Conservation (phyloP, 2,888 invertebrate species). For the Deladenus siricidicola region DNA sequence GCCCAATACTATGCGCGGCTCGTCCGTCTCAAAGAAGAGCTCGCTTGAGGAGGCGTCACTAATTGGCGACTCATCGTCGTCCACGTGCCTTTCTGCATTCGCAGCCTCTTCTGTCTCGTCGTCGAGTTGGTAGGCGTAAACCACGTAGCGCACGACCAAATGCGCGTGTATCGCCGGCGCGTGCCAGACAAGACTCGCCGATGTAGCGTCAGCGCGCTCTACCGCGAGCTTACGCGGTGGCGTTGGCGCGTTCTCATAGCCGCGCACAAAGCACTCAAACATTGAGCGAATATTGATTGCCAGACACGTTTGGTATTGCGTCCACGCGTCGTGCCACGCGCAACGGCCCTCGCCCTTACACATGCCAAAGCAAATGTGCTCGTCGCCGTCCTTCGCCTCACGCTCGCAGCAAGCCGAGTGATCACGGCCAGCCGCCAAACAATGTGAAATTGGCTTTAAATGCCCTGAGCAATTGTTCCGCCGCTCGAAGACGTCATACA, state of each 20-base stretch:
- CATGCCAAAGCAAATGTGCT: conserved; percentile 38
- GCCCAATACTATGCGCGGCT: not conserved
- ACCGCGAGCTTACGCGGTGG: conserved; percentile 28
- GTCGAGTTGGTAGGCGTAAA: conserved; percentile 1
- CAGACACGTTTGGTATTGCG: conserved; percentile 32
- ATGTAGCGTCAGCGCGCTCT: conserved; percentile 7
- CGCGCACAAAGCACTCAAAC: conserved; percentile 36
- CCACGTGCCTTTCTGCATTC: not conserved
- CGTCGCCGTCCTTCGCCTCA: conserved; percentile 31
- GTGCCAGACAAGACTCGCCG: conserved; percentile 21
- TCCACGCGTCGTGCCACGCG: not conserved
- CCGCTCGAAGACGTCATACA: conserved; percentile 35
- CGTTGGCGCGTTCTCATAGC: conserved; percentile 36
- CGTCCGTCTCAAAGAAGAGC: not conserved
- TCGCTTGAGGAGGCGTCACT: too few species aligned
- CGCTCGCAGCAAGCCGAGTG: conserved; percentile 36
- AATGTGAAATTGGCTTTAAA: conserved; percentile 34
- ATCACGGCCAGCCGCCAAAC: conserved; percentile 43
- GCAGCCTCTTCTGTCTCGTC: not conserved
- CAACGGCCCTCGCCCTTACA: conserved; percentile 22
- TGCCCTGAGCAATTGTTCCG: conserved; percentile 28
- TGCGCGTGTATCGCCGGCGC: conserved; percentile 22
- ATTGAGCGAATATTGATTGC: conserved; percentile 39
- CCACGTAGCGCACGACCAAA: conserved; percentile 21
- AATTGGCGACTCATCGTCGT: not conserved